A percentile compares a stretch with the other conserved stretches of the same genome.
These are phyloP conservation scores for Apodemus sylvaticus DNA, from an alignment of 2,113 vertebrate species.

Conservation along the genomic window DNA sequence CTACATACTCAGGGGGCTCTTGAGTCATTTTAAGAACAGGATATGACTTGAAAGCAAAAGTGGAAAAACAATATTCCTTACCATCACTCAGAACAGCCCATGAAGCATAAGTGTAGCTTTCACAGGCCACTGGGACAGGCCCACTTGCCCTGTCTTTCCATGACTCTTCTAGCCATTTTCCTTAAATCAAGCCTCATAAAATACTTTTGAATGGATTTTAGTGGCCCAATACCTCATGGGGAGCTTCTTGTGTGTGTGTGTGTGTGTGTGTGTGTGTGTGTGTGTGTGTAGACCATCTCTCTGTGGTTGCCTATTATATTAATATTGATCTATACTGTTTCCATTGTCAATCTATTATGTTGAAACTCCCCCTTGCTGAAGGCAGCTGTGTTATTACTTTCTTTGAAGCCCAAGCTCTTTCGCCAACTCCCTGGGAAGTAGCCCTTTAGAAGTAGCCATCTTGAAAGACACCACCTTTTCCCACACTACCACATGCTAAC, in stretches of 20 bases:
- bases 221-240: not conserved
- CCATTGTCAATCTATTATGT: slow-evolving; percentile 76
- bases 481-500: slow-evolving; percentile 38
- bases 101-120: not conserved
- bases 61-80: not conserved
- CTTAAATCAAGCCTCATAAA: slow-evolving; percentile 43
- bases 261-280: too few species aligned
- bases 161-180: not conserved
- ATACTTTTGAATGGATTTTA: slow-evolving; percentile 17
- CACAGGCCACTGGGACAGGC: not conserved
- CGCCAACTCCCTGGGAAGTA: slow-evolving; percentile 63
- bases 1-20: not conserved
- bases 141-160: not conserved
- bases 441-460: slow-evolving; percentile 62
- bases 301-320: slow-evolving; percentile 79
- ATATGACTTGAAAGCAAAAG: not conserved
- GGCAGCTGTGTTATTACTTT: slow-evolving; percentile 82
- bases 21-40: not conserved
- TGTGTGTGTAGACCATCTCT: slow-evolving; percentile 67
- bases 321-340: slow-evolving; percentile 78
- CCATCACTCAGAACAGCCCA: not conserved
- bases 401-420: slow-evolving; percentile 72
- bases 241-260: not conserved
- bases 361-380: slow-evolving; percentile 80
- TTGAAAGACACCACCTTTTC: slow-evolving; percentile 16